phyloP scores from a whole-genome alignment of 2,797 vertebrate species.

The Phylloscopus collybita region DNA sequence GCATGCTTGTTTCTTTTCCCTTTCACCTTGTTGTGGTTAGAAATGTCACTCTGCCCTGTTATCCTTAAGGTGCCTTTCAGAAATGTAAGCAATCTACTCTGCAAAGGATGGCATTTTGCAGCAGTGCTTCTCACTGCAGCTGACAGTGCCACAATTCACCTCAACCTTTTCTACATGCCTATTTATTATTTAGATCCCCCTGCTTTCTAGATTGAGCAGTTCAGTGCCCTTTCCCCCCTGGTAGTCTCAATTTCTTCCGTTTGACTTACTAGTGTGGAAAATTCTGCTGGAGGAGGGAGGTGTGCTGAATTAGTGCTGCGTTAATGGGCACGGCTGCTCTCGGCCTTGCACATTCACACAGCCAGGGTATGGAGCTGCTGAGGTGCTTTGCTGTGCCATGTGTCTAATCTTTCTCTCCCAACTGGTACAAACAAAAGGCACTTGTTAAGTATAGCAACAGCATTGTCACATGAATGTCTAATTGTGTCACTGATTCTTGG shows the following conservation, averaged over 20 bases:
- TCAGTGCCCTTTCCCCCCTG: neutral
- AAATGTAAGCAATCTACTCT: neutral
- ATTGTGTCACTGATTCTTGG: neutral
- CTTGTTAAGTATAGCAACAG: slow-evolving; percentile 13
- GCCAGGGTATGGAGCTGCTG: neutral
- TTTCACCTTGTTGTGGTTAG: neutral
- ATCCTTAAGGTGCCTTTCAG: neutral
- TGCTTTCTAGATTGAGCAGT: neutral
- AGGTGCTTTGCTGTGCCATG: slow-evolving; percentile 2
- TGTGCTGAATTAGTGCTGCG: neutral
- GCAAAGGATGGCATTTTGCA: neutral
- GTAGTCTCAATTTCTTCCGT: neutral
- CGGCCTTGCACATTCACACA: neutral
- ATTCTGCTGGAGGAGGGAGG: neutral
- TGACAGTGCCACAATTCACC: neutral
- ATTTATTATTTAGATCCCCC: slow-evolving; percentile 10
- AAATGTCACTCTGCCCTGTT: neutral
- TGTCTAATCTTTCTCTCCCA: neutral
- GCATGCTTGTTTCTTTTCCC: neutral
- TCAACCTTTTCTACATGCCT: neutral
- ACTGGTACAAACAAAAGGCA: neutral
- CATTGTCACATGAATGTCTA: neutral
- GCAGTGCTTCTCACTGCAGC: neutral
- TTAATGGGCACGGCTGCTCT: neutral
- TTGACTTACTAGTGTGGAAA: neutral